A percentile compares a stretch with the other conserved stretches of the same genome.
Conservation (phyloP, 2,888 invertebrate species). For the Drosophila neotestacea region DNA sequence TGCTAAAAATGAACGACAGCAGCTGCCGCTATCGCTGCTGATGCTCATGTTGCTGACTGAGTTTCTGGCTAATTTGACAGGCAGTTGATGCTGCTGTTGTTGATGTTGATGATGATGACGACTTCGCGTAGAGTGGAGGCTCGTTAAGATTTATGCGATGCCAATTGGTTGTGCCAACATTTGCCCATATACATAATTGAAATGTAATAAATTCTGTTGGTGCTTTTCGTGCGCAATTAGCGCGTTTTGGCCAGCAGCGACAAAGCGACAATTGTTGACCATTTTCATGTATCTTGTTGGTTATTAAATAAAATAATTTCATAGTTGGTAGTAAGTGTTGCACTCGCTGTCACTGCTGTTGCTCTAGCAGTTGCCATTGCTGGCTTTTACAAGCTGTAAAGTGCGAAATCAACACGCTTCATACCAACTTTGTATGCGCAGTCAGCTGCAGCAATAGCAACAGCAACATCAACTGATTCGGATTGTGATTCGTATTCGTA, state of each 20-base stretch:
- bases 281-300: constrained; percentile 66
- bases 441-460: constrained; percentile 29
- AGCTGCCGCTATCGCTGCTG: constrained; percentile 24
- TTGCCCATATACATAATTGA: constrained; percentile 81
- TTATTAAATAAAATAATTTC: constrained; percentile 82
- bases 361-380: constrained; percentile 61
- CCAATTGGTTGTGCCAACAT: constrained; percentile 76
- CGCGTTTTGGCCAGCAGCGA: constrained; percentile 58
- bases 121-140: constrained; percentile 11
- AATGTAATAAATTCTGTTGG: constrained; percentile 77
- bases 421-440: constrained; percentile 67
- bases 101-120: constrained; percentile 10
- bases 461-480: constrained; percentile 32
- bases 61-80: constrained; percentile 76
- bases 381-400: constrained; percentile 76
- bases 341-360: constrained; percentile 11
- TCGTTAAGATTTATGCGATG: constrained; percentile 73
- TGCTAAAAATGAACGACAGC: constrained; percentile 29
- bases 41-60: constrained; percentile 55
- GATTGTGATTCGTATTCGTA: constrained; percentile 21
- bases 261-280: constrained; percentile 70
- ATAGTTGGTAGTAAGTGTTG: constrained; percentile 56
- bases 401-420: constrained; percentile 82
- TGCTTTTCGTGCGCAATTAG: constrained; percentile 68
- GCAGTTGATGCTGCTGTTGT: constrained; percentile 32